These are phyloP conservation scores for Sebastes kiyomatsui DNA, from an alignment of 2,797 vertebrate genomes.

Conservation along the genomic window DNA sequence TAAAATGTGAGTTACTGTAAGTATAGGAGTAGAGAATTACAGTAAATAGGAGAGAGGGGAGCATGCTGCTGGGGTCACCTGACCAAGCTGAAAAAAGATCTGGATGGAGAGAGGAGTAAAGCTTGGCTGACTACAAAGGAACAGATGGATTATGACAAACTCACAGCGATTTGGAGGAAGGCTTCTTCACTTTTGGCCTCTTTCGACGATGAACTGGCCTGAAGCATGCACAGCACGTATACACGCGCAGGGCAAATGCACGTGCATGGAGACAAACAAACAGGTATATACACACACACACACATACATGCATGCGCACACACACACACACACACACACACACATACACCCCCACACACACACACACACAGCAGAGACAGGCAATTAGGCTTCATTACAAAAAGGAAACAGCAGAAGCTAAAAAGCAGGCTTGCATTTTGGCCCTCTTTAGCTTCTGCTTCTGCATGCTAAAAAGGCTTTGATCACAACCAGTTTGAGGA, in stretches of 20 bases:
- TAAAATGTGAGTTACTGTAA: constrained; percentile 45
- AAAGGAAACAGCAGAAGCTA: constrained; percentile 58
- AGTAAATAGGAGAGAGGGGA: constrained; percentile 12
- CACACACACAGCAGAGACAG: constrained; percentile 82
- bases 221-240: constrained; percentile 80
- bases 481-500: constrained; percentile 37
- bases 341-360: not conserved
- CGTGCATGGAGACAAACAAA: constrained; percentile 76
- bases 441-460: constrained; percentile 45
- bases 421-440: constrained; percentile 55
- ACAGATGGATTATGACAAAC: constrained; percentile 85
- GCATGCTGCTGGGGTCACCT: constrained; percentile 60
- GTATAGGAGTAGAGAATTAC: constrained; percentile 39
- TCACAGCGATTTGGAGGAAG: constrained; percentile 96
- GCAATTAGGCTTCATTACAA: constrained; percentile 70
- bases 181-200: constrained; percentile 97
- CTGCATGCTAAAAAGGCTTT: constrained; percentile 57
- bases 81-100: constrained; percentile 51
- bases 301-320: constrained; percentile 37
- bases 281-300: constrained; percentile 50
- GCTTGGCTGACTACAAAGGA: constrained; percentile 68
- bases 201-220: constrained; percentile 98
- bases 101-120: constrained; percentile 51
- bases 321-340: constrained; percentile 16
- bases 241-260: constrained; percentile 79